Conservation (phyloP, 2,113 vertebrate species). For the Laticauda colubrina region DNA sequence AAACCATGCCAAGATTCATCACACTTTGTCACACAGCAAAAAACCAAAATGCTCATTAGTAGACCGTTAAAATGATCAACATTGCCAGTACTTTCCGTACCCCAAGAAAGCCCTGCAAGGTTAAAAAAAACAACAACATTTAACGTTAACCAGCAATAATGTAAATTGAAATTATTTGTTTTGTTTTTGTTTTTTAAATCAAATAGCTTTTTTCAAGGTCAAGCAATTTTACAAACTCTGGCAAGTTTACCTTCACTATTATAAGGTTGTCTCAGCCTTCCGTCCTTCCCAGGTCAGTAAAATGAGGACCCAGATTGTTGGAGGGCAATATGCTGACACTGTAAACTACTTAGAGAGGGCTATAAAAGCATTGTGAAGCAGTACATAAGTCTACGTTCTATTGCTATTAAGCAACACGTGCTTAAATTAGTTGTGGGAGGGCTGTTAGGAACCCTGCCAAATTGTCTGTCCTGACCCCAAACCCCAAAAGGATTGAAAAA, state of each 20-base stretch:
- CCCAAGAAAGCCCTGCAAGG: background rate
- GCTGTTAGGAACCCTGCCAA: background rate
- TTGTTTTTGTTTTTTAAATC: background rate
- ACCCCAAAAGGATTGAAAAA: background rate
- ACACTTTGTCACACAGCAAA: conserved; percentile 28
- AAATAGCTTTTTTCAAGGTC: background rate
- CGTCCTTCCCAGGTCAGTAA: too few relatives aligned
- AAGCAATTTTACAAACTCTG: background rate
- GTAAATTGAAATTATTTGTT: background rate
- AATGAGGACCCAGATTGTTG: too few relatives aligned
- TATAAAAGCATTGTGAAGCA: too few relatives aligned
- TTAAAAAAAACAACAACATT: background rate
- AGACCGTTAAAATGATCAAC: conserved; percentile 1
- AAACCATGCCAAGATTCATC: conserved; percentile 7
- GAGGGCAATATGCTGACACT: too few relatives aligned
- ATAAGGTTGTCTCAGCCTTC: too few relatives aligned
- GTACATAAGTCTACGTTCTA: too few relatives aligned
- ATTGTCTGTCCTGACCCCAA: background rate
- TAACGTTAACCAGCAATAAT: background rate
- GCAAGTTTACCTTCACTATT: background rate
- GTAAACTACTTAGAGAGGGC: too few relatives aligned
- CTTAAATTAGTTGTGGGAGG: background rate
- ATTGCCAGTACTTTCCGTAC: background rate
- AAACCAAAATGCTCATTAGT: conserved; percentile 26
- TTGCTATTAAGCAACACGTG: background rate